phyloP scores from a whole-genome alignment of 2,888 invertebrate genomes.

The Volucella zonaria region DNA sequence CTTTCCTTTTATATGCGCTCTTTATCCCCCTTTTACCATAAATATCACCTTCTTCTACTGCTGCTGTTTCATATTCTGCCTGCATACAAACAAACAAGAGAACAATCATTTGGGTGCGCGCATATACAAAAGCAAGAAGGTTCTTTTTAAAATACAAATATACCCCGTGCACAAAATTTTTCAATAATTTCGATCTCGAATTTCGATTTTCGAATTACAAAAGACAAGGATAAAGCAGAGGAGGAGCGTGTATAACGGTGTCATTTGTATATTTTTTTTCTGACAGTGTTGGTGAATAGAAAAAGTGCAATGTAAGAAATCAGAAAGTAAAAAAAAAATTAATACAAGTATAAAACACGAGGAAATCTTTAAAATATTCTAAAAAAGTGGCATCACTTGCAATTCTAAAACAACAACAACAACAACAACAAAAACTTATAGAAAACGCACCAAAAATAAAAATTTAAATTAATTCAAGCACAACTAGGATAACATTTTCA shows the following conservation, averaged over 20 bases:
- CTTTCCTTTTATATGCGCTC: slow-evolving; percentile 33
- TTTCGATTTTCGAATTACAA: slow-evolving; percentile 40
- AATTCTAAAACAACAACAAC: slow-evolving; percentile 2
- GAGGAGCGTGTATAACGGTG: slow-evolving; percentile 34
- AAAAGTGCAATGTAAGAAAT: slow-evolving; percentile 60
- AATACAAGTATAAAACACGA: slow-evolving; percentile 10
- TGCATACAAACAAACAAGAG: slow-evolving; percentile 50
- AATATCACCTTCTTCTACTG: slow-evolving; percentile 40
- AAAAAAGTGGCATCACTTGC: neutral
- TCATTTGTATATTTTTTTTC: slow-evolving; percentile 45
- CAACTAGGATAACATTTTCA: slow-evolving; percentile 27
- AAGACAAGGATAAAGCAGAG: slow-evolving; percentile 2
- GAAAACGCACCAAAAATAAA: neutral
- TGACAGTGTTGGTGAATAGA: slow-evolving; percentile 49
- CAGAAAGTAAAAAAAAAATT: slow-evolving; percentile 20
- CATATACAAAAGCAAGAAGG: slow-evolving; percentile 43
- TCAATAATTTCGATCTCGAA: slow-evolving; percentile 60
- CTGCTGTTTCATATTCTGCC: slow-evolving; percentile 35
- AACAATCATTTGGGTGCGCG: slow-evolving; percentile 51
- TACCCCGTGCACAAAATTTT: slow-evolving; percentile 46
- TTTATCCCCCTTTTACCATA: slow-evolving; percentile 27
- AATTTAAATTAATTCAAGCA: slow-evolving; percentile 25
- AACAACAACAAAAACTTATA: slow-evolving; percentile 12
- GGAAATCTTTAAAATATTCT: slow-evolving; percentile 25
- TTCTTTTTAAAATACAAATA: slow-evolving; percentile 48